A percentile compares a stretch with the other conserved stretches of the same genome.
phyloP scores from a whole-genome alignment of 2,113 vertebrate species.

The Camelus bactrianus region DNA sequence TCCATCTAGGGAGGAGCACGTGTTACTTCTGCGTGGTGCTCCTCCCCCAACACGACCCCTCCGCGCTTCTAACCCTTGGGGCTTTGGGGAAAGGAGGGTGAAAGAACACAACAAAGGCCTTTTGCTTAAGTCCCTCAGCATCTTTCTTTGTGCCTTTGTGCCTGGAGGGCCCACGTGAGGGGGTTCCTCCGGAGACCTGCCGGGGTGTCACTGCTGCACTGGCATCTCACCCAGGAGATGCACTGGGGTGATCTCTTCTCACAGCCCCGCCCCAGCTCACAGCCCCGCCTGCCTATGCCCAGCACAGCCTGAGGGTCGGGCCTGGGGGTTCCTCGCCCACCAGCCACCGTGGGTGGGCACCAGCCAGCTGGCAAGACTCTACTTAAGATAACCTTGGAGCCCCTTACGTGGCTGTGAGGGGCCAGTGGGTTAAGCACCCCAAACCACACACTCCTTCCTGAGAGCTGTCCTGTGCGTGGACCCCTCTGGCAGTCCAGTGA shows the following conservation, averaged over 20 bases:
- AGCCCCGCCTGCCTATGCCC: not conserved
- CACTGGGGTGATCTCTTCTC: not conserved
- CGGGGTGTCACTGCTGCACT: not conserved
- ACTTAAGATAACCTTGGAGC: not conserved
- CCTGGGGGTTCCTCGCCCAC: fast-evolving
- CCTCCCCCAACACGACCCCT: not conserved
- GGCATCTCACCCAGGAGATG: not conserved
- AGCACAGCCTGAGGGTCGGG: not conserved
- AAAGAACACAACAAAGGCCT: not conserved
- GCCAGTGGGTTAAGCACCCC: not conserved
- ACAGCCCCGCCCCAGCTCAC: not conserved
- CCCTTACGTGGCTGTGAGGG: not conserved
- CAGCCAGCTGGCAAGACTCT: not conserved
- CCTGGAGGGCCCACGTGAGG: not conserved
- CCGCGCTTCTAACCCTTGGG: not conserved
- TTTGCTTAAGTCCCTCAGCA: not conserved
- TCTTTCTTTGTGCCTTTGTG: too few relatives aligned
- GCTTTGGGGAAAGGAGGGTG: fast-evolving
- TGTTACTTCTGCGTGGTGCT: not conserved
- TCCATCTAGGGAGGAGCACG: not conserved
- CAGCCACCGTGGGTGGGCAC: not conserved
- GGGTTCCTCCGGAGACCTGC: not conserved
- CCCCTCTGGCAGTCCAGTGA: not conserved
- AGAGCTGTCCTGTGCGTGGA: not conserved
- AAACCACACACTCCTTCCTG: not conserved